Evolutionary conservation across 37 sponge, comb jelly and placozoan species (phyloP).

Genomic region (Cliona cf. orientalis): DNA sequence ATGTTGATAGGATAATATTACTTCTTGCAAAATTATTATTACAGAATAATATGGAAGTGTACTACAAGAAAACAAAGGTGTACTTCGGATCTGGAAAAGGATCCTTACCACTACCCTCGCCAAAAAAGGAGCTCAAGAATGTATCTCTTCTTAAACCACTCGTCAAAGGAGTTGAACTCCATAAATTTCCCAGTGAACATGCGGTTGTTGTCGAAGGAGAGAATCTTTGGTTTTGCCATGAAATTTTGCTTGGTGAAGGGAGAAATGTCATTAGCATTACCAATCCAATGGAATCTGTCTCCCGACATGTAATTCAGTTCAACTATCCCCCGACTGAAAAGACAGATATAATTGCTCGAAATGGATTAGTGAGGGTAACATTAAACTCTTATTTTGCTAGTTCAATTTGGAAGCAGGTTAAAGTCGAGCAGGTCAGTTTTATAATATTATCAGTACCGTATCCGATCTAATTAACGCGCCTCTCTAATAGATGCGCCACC

Average conservation of each 20-base stretch:
- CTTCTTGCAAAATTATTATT: no score
- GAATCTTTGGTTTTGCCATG: slow-evolving; percentile 35
- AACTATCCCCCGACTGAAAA: slow-evolving; percentile 5
- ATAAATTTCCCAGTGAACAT: slow-evolving; percentile 26
- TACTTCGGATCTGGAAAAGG: no score
- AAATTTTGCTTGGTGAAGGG: slow-evolving; percentile 24
- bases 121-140: no score
- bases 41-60: no score
- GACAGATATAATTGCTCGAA: background rate
- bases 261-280: no score
- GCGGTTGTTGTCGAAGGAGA: slow-evolving; percentile 29
- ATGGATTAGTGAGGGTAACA: slow-evolving; percentile 1
- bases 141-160: background rate
- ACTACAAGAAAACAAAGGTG: no score
- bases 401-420: background rate
- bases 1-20: no score
- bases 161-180: background rate
- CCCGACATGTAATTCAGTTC: slow-evolving; percentile 14
- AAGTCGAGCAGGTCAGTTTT: slow-evolving; percentile 13
- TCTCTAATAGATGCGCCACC: no score
- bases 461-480: no score
- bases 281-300: background rate
- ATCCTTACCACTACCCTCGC: no score
- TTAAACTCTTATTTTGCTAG: slow-evolving; percentile 31
- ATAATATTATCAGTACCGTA: no score